Conservation (phyloP, 2,888 invertebrate species). For the Ephialtes manifestator region DNA sequence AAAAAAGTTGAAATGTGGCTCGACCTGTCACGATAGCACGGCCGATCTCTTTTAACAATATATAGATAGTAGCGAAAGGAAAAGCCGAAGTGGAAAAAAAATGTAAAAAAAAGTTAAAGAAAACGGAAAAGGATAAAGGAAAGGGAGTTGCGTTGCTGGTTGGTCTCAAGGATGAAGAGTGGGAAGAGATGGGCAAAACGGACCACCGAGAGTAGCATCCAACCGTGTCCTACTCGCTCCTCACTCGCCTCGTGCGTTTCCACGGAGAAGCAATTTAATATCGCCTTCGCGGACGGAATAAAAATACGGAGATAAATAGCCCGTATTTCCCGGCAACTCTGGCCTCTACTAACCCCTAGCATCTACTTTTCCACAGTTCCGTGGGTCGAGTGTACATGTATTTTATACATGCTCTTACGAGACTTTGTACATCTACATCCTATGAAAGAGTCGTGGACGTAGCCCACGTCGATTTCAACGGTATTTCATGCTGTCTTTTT, state of each 20-base stretch:
- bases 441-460: constrained; percentile 29
- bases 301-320: constrained; percentile 83
- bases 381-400: constrained; percentile 36
- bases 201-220: constrained; percentile 40
- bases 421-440: not conserved
- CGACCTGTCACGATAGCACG: constrained; percentile 11
- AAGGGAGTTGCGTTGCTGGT: constrained; percentile 59
- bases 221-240: constrained; percentile 24
- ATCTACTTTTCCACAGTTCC: constrained; percentile 35
- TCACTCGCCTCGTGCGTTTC: constrained; percentile 25
- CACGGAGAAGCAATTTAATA: constrained; percentile 82
- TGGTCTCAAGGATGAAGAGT: constrained; percentile 50
- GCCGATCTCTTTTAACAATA: constrained; percentile 5
- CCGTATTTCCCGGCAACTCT: constrained; percentile 70
- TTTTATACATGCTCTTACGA: constrained; percentile 13
- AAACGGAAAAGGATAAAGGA: constrained; percentile 62
- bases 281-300: constrained; percentile 81
- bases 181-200: constrained; percentile 23
- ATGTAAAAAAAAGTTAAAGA: constrained; percentile 36
- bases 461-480: not conserved
- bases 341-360: constrained; percentile 1
- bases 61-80: constrained; percentile 24
- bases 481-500: constrained; percentile 1
- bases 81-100: constrained; percentile 39
- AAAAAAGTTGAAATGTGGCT: constrained; percentile 54